Evolutionary conservation across 2,113 vertebrate species (phyloP), one percentile per base, ranked within the genome.

Genomic region (Amazona vittata): DNA sequence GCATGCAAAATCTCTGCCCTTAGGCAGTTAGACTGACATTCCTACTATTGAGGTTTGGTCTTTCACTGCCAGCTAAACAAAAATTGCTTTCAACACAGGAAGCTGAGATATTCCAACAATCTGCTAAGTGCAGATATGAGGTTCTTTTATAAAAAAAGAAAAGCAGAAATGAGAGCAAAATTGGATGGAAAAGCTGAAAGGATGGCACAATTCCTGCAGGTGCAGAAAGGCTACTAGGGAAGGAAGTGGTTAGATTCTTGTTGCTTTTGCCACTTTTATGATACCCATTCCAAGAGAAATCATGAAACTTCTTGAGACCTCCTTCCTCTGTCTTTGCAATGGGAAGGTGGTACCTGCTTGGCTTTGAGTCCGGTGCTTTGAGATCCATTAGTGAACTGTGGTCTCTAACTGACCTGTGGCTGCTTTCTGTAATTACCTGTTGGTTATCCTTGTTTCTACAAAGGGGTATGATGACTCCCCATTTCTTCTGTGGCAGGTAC

Each of bases 331-430:
- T 83, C 47, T 83, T 60, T 76, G 59, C 15, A 77, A 10, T 18
- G 20, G 41, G 35, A 57, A 39, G 28, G 8, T 91, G 49, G 8
- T 50, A 37, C 43, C 12, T 49, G 50, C 52, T 83, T 57, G 76
- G 37, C 71, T 83, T 73, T 11, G 9, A 57, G 53, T 57, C 12
- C 3, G 12, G 74, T 46, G 25, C 60, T 91, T 57, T 76, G 67
- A 87, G 35, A 71, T 60, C n/a, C 1, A 2, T 55, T 50, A 21
- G 46, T 41, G 29, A 79, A 5, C 67, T 14, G 10, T 71, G 37
- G 16, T 35, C 52, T 4, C 0, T 8, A 50, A 64, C 29, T 65
- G 62, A 64, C 52, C 0, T 0, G 1, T n/a, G 10, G 18, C 59
- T 86, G 39, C 63, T 83, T 76, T 57, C 8, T 55, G 0, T 60